Evolutionary conservation across 1,140 invertebrate species (phyloP).

Genomic region (Neodiprion fabricii): DNA sequence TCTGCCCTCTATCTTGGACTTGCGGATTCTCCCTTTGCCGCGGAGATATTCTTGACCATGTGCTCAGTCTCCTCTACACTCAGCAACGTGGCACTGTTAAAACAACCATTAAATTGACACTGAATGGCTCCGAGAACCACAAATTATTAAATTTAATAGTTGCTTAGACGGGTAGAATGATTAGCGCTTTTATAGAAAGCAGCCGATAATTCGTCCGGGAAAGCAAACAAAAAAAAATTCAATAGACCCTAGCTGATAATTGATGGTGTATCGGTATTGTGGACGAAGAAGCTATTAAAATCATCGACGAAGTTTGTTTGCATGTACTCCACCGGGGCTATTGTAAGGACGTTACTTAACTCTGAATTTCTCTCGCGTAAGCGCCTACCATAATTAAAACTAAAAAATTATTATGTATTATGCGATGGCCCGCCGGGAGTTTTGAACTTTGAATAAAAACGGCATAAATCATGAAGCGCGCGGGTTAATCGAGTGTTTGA

Average conservation of each 20-base stretch:
- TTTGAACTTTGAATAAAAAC: not conserved
- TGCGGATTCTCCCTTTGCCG: slow-evolving; percentile 11
- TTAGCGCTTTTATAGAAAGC: not conserved
- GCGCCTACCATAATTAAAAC: not conserved
- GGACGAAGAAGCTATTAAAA: slow-evolving; percentile 28
- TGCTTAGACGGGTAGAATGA: not conserved
- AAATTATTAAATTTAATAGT: not conserved
- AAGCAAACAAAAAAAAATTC: slow-evolving; percentile 7
- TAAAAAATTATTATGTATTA: not conserved
- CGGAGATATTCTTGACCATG: no score
- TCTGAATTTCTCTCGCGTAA: not conserved
- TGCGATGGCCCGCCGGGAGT: not conserved
- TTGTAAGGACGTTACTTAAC: not conserved
- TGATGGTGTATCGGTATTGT: slow-evolving; percentile 8
- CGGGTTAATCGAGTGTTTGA: not conserved
- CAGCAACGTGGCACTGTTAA: no score
- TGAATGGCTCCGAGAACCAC: no score
- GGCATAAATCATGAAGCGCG: not conserved
- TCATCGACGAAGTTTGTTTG: not conserved
- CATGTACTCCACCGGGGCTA: not conserved
- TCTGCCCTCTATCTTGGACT: not conserved
- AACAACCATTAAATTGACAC: no score
- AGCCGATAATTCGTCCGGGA: not conserved
- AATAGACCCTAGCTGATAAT: slow-evolving; percentile 18
- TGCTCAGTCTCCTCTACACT: no score